Evolutionary conservation across 2,797 vertebrate genomes (phyloP), one percentile per base, ranked within the genome.

Genomic region (Xiphophorus birchmanni): DNA sequence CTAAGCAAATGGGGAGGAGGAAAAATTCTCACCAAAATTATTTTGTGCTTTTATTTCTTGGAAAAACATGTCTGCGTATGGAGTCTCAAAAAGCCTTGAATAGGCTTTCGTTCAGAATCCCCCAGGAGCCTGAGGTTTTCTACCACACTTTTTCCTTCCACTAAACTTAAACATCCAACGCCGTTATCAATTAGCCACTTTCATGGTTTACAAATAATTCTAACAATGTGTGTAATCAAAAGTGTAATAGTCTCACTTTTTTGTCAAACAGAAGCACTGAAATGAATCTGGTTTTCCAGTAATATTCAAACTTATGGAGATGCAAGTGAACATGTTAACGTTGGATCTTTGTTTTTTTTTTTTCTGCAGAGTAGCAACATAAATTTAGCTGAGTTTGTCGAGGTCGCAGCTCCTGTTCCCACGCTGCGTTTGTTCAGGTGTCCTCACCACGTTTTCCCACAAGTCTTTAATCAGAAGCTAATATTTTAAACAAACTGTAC

Each of bases 361-460:
- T 76, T 73, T 77, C 29, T 45, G 8, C n/a, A 35, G 63, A 67
- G 18, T 40, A 67, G 21, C 58, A 7, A 4, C 5, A 21, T 21
- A 10, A 23, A 37, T 67, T 10, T 67, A 37, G 17, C 9, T 4
- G 18, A 37, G 63, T 10, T 40, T 3, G 6, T 72, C 42, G 0
- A 6, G 42, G 69, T 44, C 23, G 2, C 67, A 7, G 21, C 67
- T n/a, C 40, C 11, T 45, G 40, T 72, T 2, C 40, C 65, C 18
- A 26, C 9, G 9, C 32, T 23, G 47, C 26, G 48, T 54, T 54
- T 26, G 23, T 12, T 40, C 50, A 75, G 48, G 18, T 54, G 32
- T 23, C 67, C 54, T 73, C 80, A 87, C 75, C 87, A 89, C 79
- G 85, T 91, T 87, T 89, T 40, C 35, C 54, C 86, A 87, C 87